Conservation (phyloP, 2,113 vertebrate species). For the Ovibos moschatus region DNA sequence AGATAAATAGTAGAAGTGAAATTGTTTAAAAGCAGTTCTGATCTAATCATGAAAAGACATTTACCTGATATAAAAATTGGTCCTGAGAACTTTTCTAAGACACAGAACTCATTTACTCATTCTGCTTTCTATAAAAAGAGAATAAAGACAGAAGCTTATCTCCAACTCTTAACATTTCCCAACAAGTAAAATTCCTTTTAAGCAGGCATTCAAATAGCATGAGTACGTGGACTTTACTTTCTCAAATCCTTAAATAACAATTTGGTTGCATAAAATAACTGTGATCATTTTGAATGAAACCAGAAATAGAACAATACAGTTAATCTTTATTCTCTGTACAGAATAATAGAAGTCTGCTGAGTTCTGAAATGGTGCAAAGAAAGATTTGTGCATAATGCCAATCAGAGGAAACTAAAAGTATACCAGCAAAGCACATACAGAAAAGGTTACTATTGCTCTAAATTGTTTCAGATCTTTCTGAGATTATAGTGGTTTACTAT, state of each 20-base stretch:
- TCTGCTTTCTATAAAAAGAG: neutral
- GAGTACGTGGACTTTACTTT: neutral
- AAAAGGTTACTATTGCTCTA: neutral
- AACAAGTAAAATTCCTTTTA: slow-evolving; percentile 2
- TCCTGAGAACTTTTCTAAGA: neutral
- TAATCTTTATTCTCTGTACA: neutral
- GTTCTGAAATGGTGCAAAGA: neutral
- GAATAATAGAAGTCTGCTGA: slow-evolving; percentile 10
- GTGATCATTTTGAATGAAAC: slow-evolving; percentile 14
- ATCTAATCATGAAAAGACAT: neutral
- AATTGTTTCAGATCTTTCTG: neutral
- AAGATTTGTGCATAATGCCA: neutral
- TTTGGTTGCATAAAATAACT: slow-evolving; percentile 31
- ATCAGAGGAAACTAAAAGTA: neutral
- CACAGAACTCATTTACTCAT: neutral
- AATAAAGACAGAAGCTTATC: neutral
- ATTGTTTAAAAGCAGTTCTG: neutral
- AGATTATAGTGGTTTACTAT: neutral
- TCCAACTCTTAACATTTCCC: neutral
- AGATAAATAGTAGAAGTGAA: neutral
- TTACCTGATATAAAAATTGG: neutral
- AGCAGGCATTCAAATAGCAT: neutral
- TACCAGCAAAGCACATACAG: neutral
- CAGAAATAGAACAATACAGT: slow-evolving; percentile 21
- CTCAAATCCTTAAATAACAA: slow-evolving; percentile 10